phyloP scores from a whole-genome alignment of 2,797 vertebrate genomes.

The Gymnodraco acuticeps region DNA sequence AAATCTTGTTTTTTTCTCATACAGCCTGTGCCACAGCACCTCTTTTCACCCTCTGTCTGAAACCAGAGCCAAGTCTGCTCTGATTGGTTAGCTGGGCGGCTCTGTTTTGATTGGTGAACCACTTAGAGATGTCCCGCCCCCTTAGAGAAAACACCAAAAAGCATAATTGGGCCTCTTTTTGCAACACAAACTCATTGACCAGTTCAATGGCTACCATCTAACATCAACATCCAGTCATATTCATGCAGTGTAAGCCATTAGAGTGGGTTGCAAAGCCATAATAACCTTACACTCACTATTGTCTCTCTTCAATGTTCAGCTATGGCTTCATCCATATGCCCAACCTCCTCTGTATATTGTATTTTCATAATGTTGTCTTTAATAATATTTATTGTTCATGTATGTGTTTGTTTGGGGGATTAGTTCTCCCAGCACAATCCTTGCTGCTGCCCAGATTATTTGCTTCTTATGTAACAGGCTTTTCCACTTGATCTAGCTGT shows the following conservation, averaged over 20 bases:
- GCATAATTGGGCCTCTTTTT: too few relatives aligned
- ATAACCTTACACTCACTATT: background rate
- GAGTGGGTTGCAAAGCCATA: background rate
- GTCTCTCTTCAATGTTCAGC: background rate
- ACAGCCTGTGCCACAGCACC: too few relatives aligned
- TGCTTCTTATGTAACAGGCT: conserved; percentile 1
- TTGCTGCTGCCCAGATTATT: conserved; percentile 4
- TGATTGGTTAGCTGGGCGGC: too few relatives aligned
- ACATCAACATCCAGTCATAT: background rate
- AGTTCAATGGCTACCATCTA: background rate
- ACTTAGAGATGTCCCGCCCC: too few relatives aligned
- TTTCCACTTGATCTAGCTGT: background rate
- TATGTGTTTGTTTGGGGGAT: conserved; percentile 19
- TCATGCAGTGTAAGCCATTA: background rate
- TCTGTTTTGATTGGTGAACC: too few relatives aligned
- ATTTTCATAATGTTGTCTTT: conserved; percentile 9
- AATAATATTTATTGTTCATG: conserved; percentile 12
- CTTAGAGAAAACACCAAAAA: too few relatives aligned
- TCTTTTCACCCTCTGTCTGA: too few relatives aligned
- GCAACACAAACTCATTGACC: conserved; percentile 1
- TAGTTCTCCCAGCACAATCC: conserved; percentile 6
- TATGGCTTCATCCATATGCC: background rate
- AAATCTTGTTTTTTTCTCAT: too few relatives aligned
- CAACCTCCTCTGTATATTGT: background rate
- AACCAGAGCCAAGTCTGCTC: too few relatives aligned